Evolutionary conservation across 2,888 invertebrate genomes (phyloP), one percentile per base, ranked within the genome.

Genomic region (Kuschelorhynchus macadamiae): DNA sequence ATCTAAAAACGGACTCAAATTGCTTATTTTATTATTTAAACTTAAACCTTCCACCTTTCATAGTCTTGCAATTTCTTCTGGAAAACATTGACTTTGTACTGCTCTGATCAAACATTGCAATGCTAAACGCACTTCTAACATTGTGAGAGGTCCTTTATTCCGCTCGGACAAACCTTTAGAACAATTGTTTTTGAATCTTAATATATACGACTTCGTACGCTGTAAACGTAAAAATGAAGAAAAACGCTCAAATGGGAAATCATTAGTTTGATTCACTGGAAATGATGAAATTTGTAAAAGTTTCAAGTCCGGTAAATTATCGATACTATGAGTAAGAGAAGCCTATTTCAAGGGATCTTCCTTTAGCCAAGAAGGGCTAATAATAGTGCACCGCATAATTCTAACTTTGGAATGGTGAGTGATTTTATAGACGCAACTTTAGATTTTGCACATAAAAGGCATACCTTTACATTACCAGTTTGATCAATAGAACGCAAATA

Each of bases 381-480:
- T 9, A 74, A 7, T 8, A 71, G n/a, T 3, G 74, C 72, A 1
- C 36, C 75, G 25, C 61, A 50, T 9, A 75, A 44, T 32, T 75
- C 75, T 30, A 75, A 59, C 12, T 63, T 47, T 2, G 76, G 72
- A 32, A 75, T 42, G 2, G 69, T 67, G 9, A 71, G 3, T n/a
- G 64, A 18, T 49, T 73, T 74, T 7, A 75, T 18, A 7, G 75
- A 74, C n/a, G 74, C 71, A 7, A 61, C 61, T n/a, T 41, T 49
- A 20, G 47, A 18, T 39, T 61, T 61, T 4, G 61, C 50, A 14
- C 61, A 61, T 14, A 61, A 16, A 1, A 61, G 41, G 1, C 11
- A 50, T 8, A 50, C 50, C 11, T 36, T 4, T 14, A 39, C 16
- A 25, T 61, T 1, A 3, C 33, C 32, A 14, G n/a, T 12, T 33